Base-by-base conservation (phyloP, 1,140 invertebrate species). In the Bombus confusus region DNA sequence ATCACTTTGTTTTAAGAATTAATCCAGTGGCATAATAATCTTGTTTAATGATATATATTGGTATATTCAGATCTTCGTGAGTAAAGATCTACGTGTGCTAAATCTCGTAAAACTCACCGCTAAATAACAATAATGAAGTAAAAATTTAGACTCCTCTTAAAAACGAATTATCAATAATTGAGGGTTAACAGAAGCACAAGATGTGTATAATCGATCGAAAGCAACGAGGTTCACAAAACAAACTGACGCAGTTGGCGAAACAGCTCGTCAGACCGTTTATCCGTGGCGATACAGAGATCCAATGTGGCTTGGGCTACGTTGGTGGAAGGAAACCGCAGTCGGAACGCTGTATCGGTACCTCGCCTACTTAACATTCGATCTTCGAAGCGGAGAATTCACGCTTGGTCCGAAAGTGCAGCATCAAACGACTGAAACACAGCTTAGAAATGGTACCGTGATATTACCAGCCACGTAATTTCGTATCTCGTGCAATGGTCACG, bases 321-420 rank as follows among this genome's bases (percentile, higher is more conserved):
- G 9, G 12, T 25, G 39, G 41, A 0, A 43, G 3, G 34, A 41
- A 15, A 28, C 52, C 18, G 31, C 22, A 31, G 2, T 12, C 8
- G n/a, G 72, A 62, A 62, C 47, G 10, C 25, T 3, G 22, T 28
- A 37, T 6, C 25, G 10, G n/a, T 18, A 43, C 12, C 22, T 34
- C 34, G 22, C 15, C 25, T 68, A 41, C 37, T 81, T 81, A 81
- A 62, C 80, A 52, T 81, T 81, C 52, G 80, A 81, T 81, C 69
- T 59, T 62, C 69, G 28, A 62, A 68, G 34, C 66, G 64, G 41
- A 34, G 3, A 37, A 47, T 81, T 81, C 52, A 73, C 69, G 31
- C 22, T 43, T 62, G 18, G n/a, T 3, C 18, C 68, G 47, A 73
- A 73, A 69, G 59, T 73, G 25, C 22, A 39, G 37, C 22, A 3